A percentile compares a stretch with the other conserved stretches of the same genome.
These are phyloP conservation scores for Pristionchus japonicus DNA, from an alignment of 2,888 invertebrate species.

Conservation along the genomic window DNA sequence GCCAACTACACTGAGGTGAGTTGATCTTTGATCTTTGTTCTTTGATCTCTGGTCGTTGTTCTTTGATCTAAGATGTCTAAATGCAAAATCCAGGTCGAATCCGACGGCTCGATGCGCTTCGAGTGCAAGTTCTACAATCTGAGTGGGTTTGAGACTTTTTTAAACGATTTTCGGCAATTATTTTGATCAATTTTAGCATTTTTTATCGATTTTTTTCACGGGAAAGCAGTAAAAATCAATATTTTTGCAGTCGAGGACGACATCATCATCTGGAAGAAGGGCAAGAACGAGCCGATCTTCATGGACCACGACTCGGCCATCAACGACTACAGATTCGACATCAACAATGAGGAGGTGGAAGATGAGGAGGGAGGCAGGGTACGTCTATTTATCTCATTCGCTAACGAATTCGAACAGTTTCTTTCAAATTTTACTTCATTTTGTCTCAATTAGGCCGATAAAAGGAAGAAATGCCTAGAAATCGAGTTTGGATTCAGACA, in stretches of 20 bases:
- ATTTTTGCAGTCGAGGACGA: slow-evolving; percentile 37
- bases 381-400: not conserved
- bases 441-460: too few species aligned
- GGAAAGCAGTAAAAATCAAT: not conserved
- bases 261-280: slow-evolving; percentile 50
- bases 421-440: too few species aligned
- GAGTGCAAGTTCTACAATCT: slow-evolving; percentile 24
- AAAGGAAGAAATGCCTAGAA: too few species aligned
- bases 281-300: slow-evolving; percentile 47
- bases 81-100: not conserved
- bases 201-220: not conserved
- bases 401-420: not conserved
- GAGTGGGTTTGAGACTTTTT: not conserved
- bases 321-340: slow-evolving; percentile 48
- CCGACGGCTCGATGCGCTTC: not conserved
- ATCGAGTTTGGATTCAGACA: too few species aligned
- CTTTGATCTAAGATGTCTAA: not conserved
- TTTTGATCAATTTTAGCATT: not conserved
- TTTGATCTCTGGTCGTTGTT: not conserved
- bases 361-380: slow-evolving; percentile 34
- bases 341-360: slow-evolving; percentile 36
- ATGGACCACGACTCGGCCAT: slow-evolving; percentile 48
- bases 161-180: not conserved
- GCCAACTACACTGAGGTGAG: not conserved
- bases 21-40: not conserved